Evolutionary conservation across 2,888 invertebrate species (phyloP).

Genomic region (Melanargia galathea): DNA sequence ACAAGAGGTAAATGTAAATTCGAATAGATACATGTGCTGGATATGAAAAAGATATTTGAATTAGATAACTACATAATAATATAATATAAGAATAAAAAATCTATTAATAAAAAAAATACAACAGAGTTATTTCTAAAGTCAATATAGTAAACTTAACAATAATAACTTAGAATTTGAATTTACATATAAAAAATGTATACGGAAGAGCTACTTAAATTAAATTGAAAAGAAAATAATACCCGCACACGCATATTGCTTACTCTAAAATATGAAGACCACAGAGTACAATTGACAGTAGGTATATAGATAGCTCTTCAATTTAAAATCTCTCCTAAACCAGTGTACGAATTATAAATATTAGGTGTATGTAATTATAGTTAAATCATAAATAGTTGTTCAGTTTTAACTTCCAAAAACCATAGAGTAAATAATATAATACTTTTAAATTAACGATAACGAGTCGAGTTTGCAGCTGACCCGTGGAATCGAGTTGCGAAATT

Average conservation of each 20-base stretch:
- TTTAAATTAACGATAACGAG: slow-evolving; percentile 40
- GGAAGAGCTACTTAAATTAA: not conserved
- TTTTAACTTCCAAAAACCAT: not conserved
- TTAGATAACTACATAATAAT: not conserved
- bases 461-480: slow-evolving; percentile 53
- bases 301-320: slow-evolving; percentile 21
- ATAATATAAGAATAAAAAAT: not conserved
- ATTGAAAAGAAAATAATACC: slow-evolving; percentile 3
- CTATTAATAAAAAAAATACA: not conserved
- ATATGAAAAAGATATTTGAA: not conserved
- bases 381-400: not conserved
- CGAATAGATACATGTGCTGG: slow-evolving; percentile 9
- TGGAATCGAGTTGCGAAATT: slow-evolving; percentile 63
- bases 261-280: slow-evolving; percentile 34
- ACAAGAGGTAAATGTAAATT: slow-evolving; percentile 9
- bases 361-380: slow-evolving; percentile 4
- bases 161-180: not conserved
- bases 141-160: not conserved
- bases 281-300: slow-evolving; percentile 38
- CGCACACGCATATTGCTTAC: slow-evolving; percentile 25
- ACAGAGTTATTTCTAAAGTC: not conserved
- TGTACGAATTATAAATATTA: slow-evolving; percentile 11
- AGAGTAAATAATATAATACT: not conserved
- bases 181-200: not conserved
- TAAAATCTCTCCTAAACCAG: slow-evolving; percentile 13